Percentiles rank a stretch among this genome's conserved stretches.
Conservation (phyloP, 2,888 invertebrate species). For the Himalopsyche kuldschensis region DNA sequence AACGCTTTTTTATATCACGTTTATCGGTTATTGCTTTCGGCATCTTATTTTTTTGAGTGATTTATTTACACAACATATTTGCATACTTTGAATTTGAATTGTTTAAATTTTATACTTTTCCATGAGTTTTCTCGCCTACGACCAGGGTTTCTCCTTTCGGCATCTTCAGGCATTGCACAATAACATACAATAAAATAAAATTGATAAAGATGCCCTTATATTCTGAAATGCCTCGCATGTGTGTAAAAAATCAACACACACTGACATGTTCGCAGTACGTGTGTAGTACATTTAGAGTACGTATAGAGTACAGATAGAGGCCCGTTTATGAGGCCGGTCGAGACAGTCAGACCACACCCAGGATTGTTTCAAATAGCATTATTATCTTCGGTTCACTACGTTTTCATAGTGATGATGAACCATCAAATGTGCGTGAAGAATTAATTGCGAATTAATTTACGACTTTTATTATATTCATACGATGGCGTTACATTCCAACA, state of each 20-base stretch:
- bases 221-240: not conserved
- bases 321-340: constrained; percentile 4
- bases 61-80: too few relatives aligned
- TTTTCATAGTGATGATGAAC: not conserved
- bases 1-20: too few relatives aligned
- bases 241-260: not conserved
- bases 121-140: too few relatives aligned
- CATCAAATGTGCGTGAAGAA: not conserved
- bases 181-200: too few relatives aligned
- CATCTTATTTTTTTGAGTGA: too few relatives aligned
- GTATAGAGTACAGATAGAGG: not conserved
- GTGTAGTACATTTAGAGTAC: constrained; percentile 1
- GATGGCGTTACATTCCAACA: too few relatives aligned
- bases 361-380: constrained; percentile 31
- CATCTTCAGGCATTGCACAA: too few relatives aligned
- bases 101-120: too few relatives aligned
- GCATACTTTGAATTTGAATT: too few relatives aligned
- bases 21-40: too few relatives aligned
- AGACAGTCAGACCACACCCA: constrained; percentile 25
- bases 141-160: too few relatives aligned
- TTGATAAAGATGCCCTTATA: not conserved
- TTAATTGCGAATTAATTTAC: not conserved
- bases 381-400: constrained; percentile 33
- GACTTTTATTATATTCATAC: not conserved
- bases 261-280: not conserved